Evolutionary conservation across 1,140 invertebrate genomes (phyloP).

Genomic region (Musca domestica): DNA sequence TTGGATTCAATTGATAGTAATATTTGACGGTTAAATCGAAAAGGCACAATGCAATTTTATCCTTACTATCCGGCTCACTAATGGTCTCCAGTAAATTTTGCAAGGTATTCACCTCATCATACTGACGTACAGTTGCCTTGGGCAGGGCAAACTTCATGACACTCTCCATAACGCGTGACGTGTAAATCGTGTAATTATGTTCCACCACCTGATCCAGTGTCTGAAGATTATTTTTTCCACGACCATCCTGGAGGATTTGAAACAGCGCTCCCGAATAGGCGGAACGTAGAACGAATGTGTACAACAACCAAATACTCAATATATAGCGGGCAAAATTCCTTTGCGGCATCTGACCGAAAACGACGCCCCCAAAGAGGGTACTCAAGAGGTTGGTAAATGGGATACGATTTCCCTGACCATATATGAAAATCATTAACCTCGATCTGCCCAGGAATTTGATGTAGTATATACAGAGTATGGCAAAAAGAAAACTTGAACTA

Average conservation of each 20-base stretch:
- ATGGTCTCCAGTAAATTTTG: not conserved
- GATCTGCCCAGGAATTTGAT: constrained; percentile 20
- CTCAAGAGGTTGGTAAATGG: constrained; percentile 36
- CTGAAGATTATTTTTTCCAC: constrained; percentile 28
- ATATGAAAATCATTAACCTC: constrained; percentile 28
- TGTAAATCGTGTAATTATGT: constrained; percentile 32
- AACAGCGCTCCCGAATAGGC: constrained; percentile 45
- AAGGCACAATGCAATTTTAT: constrained; percentile 34
- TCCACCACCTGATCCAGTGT: constrained; percentile 32
- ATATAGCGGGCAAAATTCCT: constrained; percentile 42
- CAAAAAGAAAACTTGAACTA: constrained; percentile 25
- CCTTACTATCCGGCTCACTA: not conserved
- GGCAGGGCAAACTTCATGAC: constrained; percentile 23
- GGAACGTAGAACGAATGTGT: constrained; percentile 37
- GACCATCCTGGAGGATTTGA: constrained; percentile 40
- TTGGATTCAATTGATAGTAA: constrained; percentile 21
- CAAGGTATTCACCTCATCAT: not conserved
- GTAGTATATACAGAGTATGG: constrained; percentile 27
- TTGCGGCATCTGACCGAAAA: constrained; percentile 26
- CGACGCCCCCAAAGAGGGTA: constrained; percentile 30
- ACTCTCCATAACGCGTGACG: constrained; percentile 28
- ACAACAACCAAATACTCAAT: constrained; percentile 36
- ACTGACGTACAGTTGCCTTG: not conserved
- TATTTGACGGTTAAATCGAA: constrained; percentile 32
- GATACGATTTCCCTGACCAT: constrained; percentile 32